A percentile compares a stretch with the other conserved stretches of the same genome.
phyloP scores from a whole-genome alignment of 2,888 invertebrate genomes.

The Coelogynopora nodosa region DNA sequence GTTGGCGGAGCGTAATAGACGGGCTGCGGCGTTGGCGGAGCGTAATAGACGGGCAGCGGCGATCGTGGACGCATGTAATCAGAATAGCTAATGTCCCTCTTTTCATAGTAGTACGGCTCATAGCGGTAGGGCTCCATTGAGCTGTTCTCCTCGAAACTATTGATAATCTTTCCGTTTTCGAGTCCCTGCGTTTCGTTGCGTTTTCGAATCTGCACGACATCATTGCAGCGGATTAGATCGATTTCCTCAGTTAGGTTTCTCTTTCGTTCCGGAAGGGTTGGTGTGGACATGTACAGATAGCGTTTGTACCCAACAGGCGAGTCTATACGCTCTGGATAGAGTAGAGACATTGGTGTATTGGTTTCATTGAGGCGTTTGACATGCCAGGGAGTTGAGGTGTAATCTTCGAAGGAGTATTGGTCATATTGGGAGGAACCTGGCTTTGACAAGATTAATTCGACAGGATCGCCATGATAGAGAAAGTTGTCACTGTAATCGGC shows the following conservation, averaged over 20 bases:
- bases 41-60: background rate
- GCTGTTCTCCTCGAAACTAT: background rate
- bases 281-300: background rate
- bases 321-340: background rate
- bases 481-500: background rate
- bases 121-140: background rate
- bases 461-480: background rate
- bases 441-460: background rate
- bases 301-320: background rate
- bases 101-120: background rate
- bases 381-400: background rate
- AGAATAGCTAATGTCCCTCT: background rate
- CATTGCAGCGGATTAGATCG: background rate
- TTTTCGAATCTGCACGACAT: background rate
- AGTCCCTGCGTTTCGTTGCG: background rate
- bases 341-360: background rate
- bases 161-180: background rate
- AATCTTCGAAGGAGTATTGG: background rate
- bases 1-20: background rate
- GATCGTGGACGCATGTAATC: background rate
- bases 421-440: background rate
- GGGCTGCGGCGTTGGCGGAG: background rate
- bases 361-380: background rate
- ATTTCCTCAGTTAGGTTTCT: background rate
- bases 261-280: background rate